These are phyloP conservation scores for Triops cancriformis DNA, from an alignment of 1,140 invertebrate genomes.

Conservation along the genomic window DNA sequence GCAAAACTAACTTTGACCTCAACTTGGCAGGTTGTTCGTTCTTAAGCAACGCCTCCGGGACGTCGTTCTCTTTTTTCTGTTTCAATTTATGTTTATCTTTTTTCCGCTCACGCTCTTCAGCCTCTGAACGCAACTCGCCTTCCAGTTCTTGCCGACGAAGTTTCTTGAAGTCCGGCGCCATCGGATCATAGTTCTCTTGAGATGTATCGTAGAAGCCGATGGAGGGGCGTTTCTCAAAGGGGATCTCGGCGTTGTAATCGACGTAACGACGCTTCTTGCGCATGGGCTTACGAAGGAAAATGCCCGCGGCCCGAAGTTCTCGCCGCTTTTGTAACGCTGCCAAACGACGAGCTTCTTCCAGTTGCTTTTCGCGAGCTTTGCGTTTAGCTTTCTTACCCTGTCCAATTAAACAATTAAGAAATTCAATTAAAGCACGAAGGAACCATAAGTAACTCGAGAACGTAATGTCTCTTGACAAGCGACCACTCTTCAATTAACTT, in stretches of 20 bases:
- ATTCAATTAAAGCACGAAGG: too few species aligned
- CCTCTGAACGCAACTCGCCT: slow-evolving; percentile 78
- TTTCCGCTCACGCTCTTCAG: slow-evolving; percentile 75
- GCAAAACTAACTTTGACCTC: slow-evolving; percentile 89
- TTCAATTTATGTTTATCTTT: slow-evolving; percentile 91
- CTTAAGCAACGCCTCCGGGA: slow-evolving; percentile 82
- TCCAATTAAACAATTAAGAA: too few species aligned
- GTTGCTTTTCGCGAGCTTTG: slow-evolving; percentile 96
- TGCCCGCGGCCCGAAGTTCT: slow-evolving; percentile 95
- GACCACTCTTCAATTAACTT: background rate
- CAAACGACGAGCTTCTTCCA: slow-evolving; percentile 92
- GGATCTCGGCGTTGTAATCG: slow-evolving; percentile 96
- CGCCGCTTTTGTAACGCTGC: slow-evolving; percentile 93
- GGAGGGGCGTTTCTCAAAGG: slow-evolving; percentile 90
- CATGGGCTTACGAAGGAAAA: slow-evolving; percentile 54
- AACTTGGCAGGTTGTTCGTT: slow-evolving; percentile 85
- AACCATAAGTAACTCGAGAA: background rate
- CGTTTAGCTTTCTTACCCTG: slow-evolving; percentile 96
- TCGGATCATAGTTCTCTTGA: slow-evolving; percentile 75
- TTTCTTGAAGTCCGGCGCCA: slow-evolving; percentile 78
- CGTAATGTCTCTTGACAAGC: background rate
- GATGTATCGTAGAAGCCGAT: slow-evolving; percentile 89
- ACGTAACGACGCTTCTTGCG: slow-evolving; percentile 72
- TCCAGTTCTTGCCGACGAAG: slow-evolving; percentile 87
- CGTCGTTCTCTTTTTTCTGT: slow-evolving; percentile 90